Evolutionary conservation across 2,113 vertebrate species (phyloP), one percentile per base, ranked within the genome.

Genomic region (Melanerpes aurifrons): DNA sequence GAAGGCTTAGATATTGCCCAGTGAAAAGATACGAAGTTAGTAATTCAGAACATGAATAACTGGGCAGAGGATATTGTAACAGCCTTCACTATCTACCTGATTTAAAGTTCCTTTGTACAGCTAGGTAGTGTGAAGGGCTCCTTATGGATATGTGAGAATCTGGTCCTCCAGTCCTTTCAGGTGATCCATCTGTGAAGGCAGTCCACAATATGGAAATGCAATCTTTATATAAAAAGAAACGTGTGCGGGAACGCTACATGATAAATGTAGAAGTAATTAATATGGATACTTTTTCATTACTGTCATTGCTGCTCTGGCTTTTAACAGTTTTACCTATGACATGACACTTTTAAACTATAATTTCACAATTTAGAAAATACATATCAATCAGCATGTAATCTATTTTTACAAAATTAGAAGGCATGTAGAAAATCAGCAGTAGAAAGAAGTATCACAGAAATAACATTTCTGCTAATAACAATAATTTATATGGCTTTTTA

Each of bases 1-100:
- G 31, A 91, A 90, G 85, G 76, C 66, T 91, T 81, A 91, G 64
- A 59, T 86, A 57, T 93, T 53, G 56, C 45, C 57, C 53, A 28
- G 35, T 32, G 80, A 77, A 90, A 88, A 70, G 61, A 77, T 61
- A 31, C 2, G 43, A 21, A 86, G 61, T 86, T 57, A 77, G 77
- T 80, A 88, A 75, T 58, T 92, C 48, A 61, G 45, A 75, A 64
- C 66, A 81, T 43, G 50, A 84, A 61, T 72, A 86, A 83, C 87
- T 45, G 28, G 32, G 45, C 45, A 61, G 70, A 62, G 66, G 54
- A 75, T 82, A 32, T 48, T 76, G n/a, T 75, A 79, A 50, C 58
- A 89, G 71, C 16, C 68, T 89, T 82, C 43, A 0, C 25, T 54
- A 67, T 47, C 77, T 92, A 40, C 69, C 5, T 86, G 80, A 90